phyloP scores from a whole-genome alignment of 2,113 vertebrate species.

The Platichthys stellatus region DNA sequence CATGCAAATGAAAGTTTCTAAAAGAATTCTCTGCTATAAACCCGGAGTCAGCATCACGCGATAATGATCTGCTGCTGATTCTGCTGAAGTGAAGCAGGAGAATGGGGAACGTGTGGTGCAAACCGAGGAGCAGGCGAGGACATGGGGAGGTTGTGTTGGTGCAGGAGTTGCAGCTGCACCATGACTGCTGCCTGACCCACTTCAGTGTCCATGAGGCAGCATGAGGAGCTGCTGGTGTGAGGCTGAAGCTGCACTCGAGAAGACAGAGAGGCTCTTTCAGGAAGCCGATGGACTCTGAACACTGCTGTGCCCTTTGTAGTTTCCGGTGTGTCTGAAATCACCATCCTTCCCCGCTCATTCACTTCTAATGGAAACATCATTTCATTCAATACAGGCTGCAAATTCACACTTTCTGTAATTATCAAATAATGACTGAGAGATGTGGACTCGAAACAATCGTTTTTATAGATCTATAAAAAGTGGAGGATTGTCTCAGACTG shows the following conservation, averaged over 20 bases:
- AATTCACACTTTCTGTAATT: no score
- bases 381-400: neutral
- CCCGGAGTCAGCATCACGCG: neutral
- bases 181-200: neutral
- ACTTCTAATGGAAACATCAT: neutral
- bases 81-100: neutral
- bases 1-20: neutral
- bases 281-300: neutral
- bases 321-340: neutral
- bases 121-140: neutral
- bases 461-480: no score
- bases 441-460: no score
- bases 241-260: neutral
- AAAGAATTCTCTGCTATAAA: neutral
- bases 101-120: neutral
- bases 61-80: neutral
- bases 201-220: neutral
- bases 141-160: neutral
- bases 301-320: no score
- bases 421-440: neutral
- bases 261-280: neutral
- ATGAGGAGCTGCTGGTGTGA: neutral
- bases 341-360: neutral
- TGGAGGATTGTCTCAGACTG: neutral
- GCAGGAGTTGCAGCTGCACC: neutral